Conservation (phyloP, 2,113 vertebrate genomes). For the Engystomops pustulosus region DNA sequence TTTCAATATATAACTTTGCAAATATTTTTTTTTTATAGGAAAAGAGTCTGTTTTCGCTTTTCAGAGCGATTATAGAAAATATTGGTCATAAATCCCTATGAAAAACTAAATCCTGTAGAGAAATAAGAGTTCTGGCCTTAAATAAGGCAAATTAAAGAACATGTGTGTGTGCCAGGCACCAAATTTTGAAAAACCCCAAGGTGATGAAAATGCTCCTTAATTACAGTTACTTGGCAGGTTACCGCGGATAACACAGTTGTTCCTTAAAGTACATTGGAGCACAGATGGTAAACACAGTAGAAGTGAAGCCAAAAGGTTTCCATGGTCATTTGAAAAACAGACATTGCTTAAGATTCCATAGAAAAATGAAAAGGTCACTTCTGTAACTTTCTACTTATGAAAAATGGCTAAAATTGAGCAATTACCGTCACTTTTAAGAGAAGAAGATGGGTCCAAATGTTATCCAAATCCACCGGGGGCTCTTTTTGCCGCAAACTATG, state of each 20-base stretch:
- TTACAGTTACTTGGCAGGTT: slow-evolving; percentile 43
- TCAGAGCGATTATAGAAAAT: slow-evolving; percentile 1
- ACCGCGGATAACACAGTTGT: slow-evolving; percentile 37
- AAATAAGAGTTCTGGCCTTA: slow-evolving; percentile 1
- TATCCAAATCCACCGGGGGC: too few species aligned
- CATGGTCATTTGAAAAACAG: slow-evolving; percentile 26
- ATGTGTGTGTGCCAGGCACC: slow-evolving; percentile 22
- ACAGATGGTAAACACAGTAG: slow-evolving; percentile 36
- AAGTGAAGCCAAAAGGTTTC: slow-evolving; percentile 35
- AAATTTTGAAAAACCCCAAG: slow-evolving; percentile 31
- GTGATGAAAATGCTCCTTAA: slow-evolving; percentile 37
- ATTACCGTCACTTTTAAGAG: neutral
- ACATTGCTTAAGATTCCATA: neutral
- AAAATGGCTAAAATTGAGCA: neutral
- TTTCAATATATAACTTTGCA: neutral
- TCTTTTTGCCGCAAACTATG: neutral
- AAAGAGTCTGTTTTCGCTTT: neutral
- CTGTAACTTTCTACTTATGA: neutral
- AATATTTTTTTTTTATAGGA: slow-evolving; percentile 1
- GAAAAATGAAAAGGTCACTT: neutral
- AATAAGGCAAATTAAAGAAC: slow-evolving; percentile 15
- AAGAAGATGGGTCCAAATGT: neutral
- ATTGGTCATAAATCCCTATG: neutral
- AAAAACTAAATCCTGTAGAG: slow-evolving; percentile 1
- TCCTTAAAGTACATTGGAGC: slow-evolving; percentile 34